Evolutionary conservation across 2,113 vertebrate species (phyloP).

Genomic region (Chrysemys picta): DNA sequence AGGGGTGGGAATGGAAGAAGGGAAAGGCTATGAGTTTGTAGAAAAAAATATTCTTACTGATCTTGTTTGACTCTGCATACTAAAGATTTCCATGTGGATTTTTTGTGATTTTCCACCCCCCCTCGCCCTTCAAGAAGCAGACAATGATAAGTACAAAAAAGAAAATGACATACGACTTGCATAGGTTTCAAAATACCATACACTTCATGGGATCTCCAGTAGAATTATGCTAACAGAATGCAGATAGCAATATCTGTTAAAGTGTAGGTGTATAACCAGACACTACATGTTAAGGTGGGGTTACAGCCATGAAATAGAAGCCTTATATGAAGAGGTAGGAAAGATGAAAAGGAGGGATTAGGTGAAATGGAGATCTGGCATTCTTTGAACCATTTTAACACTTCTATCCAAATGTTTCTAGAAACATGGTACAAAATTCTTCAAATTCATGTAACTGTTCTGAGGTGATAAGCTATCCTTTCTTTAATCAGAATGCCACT

Average conservation of each 20-base stretch:
- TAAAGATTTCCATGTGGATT: neutral
- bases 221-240: neutral
- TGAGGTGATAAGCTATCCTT: too few relatives aligned
- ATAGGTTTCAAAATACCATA: neutral
- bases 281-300: neutral
- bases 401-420: too few relatives aligned
- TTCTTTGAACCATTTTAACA: neutral
- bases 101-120: neutral
- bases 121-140: too few relatives aligned
- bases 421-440: too few relatives aligned
- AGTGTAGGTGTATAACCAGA: too few relatives aligned
- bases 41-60: neutral
- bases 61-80: neutral
- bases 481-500: too few relatives aligned
- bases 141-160: neutral
- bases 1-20: neutral
- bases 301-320: neutral
- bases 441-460: too few relatives aligned
- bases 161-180: neutral
- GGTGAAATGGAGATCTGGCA: neutral
- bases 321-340: too few relatives aligned
- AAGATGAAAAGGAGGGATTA: too few relatives aligned
- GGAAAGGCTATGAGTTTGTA: neutral
- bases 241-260: too few relatives aligned
- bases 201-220: neutral